Evolutionary conservation across 2,888 invertebrate species (phyloP).

Genomic region (Megaustenia siamemsis): DNA sequence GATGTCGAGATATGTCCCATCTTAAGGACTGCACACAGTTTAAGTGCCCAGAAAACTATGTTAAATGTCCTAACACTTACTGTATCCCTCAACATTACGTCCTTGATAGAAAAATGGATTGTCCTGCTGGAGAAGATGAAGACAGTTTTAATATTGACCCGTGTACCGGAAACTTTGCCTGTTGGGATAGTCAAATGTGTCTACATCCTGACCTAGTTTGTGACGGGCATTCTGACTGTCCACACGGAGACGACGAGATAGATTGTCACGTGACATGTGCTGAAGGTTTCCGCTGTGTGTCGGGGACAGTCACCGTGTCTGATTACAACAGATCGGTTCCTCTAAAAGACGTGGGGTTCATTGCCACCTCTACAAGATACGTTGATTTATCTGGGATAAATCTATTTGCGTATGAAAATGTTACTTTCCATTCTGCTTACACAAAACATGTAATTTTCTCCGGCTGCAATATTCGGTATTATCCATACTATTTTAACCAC

Average conservation of each 20-base stretch:
- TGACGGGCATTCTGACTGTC: constrained; percentile 58
- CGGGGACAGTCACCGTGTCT: constrained; percentile 47
- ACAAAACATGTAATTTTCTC: neutral
- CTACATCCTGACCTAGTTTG: constrained; percentile 56
- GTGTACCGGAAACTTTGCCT: constrained; percentile 14
- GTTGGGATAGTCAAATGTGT: constrained; percentile 45
- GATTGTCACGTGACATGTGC: constrained; percentile 57
- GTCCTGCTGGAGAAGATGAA: constrained; percentile 37
- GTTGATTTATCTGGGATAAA: constrained; percentile 22
- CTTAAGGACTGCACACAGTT: constrained; percentile 75
- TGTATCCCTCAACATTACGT: constrained; percentile 20
- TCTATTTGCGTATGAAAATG: neutral
- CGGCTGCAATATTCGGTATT: constrained; percentile 12
- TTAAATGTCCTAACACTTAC: constrained; percentile 34
- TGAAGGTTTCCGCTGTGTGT: constrained; percentile 53
- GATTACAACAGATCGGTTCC: neutral
- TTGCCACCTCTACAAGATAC: neutral
- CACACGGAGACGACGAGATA: constrained; percentile 59
- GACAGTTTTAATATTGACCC: neutral
- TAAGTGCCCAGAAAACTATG: constrained; percentile 23
- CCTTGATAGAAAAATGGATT: neutral
- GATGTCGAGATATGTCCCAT: constrained; percentile 64
- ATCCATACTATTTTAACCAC: too few relatives aligned
- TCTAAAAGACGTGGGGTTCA: constrained; percentile 12
- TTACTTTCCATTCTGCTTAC: neutral